Evolutionary conservation across 2,113 vertebrate species (phyloP).

Genomic region (Limanda limanda): DNA sequence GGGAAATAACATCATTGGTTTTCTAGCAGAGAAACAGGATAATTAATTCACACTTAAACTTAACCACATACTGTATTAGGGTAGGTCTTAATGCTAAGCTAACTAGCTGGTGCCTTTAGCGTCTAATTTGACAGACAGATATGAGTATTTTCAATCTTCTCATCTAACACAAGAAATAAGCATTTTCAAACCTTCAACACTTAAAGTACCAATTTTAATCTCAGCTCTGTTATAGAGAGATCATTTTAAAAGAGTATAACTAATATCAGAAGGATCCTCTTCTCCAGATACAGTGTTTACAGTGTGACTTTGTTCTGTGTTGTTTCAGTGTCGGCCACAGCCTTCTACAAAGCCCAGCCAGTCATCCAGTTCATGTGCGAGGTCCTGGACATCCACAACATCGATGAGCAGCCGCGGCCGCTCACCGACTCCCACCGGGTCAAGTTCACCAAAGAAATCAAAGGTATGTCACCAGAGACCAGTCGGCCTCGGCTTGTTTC

Average conservation of each 20-base stretch:
- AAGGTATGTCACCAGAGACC: slow-evolving; percentile 83
- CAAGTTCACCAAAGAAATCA: slow-evolving; percentile 99
- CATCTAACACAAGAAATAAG: background rate
- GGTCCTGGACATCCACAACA: slow-evolving; percentile 98
- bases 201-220: background rate
- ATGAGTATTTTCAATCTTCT: too few relatives aligned
- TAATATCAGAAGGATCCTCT: too few relatives aligned
- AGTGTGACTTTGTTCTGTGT: background rate
- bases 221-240: background rate
- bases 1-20: background rate
- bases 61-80: too few relatives aligned
- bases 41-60: too few relatives aligned
- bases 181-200: too few relatives aligned
- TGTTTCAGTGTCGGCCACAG: slow-evolving; percentile 93
- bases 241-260: background rate
- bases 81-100: too few relatives aligned
- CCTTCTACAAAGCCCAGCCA: slow-evolving; percentile 98
- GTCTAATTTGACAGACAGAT: background rate
- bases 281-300: too few relatives aligned
- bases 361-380: slow-evolving; percentile 99
- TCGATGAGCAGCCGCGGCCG: slow-evolving; percentile 95
- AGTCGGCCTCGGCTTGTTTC: background rate
- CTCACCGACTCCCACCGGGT: slow-evolving; percentile 97
- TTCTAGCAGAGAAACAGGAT: too few relatives aligned
- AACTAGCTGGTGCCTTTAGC: background rate